Conservation (phyloP, 1,140 invertebrate genomes). For the Brachionus koreanus region DNA sequence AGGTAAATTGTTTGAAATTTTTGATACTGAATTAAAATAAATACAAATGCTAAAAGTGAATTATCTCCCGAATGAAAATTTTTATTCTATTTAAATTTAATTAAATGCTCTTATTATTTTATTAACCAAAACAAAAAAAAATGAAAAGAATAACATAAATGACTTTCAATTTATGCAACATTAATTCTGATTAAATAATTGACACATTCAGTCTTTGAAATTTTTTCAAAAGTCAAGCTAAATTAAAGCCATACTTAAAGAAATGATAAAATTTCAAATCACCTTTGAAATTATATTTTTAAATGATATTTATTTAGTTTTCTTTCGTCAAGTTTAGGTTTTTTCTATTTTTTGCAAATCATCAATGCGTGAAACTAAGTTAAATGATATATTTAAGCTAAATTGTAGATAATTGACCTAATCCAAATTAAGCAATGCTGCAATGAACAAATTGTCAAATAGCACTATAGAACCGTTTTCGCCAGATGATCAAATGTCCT, state of each 20-base stretch:
- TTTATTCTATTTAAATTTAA: too few species aligned
- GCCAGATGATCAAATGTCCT: not conserved
- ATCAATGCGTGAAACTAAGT: not conserved
- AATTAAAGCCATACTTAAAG: not conserved
- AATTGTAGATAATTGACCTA: not conserved
- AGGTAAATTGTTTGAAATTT: not conserved
- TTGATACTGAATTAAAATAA: not conserved
- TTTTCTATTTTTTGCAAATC: not conserved
- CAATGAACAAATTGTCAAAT: not conserved
- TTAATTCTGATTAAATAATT: not conserved
- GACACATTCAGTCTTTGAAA: not conserved
- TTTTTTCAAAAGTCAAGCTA: not conserved
- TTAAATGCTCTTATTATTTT: too few species aligned
- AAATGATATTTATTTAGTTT: not conserved
- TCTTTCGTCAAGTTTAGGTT: not conserved
- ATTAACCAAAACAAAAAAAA: too few species aligned
- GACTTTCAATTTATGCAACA: not conserved
- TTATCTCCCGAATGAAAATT: not conserved
- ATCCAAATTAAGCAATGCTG: not conserved
- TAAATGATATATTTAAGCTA: not conserved
- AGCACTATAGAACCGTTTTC: not conserved
- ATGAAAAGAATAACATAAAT: not conserved
- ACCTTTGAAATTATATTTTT: not conserved
- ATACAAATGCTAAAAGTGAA: not conserved
- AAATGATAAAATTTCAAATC: not conserved